Percentiles rank a stretch among this genome's conserved stretches.
These are phyloP conservation scores for Oreotrochilus melanogaster DNA, from an alignment of 2,113 vertebrate species.

Conservation along the genomic window DNA sequence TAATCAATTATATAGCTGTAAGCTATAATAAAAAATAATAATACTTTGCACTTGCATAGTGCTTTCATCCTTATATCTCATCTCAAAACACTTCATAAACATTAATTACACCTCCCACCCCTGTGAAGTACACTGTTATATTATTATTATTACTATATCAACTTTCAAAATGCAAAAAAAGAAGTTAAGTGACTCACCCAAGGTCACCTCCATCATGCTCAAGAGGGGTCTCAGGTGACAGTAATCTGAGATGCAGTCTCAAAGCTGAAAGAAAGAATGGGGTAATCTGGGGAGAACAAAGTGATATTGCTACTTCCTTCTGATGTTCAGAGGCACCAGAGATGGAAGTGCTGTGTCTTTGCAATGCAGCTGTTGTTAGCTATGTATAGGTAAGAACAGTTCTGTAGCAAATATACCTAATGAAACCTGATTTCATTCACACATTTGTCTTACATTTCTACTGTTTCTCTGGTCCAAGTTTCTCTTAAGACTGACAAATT, in stretches of 20 bases:
- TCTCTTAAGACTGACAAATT: not conserved
- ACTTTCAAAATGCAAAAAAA: not conserved
- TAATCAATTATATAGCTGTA: slow-evolving; percentile 23
- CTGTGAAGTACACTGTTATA: not conserved
- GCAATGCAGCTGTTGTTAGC: not conserved
- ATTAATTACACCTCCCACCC: not conserved
- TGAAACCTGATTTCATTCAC: not conserved
- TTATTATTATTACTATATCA: not conserved
- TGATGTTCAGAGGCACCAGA: not conserved
- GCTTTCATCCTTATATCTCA: slow-evolving; percentile 13
- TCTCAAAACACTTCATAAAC: slow-evolving; percentile 1
- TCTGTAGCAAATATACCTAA: not conserved
- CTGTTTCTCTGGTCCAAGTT: not conserved
- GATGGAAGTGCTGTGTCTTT: not conserved
- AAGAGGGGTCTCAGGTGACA: not conserved
- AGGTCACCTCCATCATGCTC: not conserved
- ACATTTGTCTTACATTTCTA: not conserved
- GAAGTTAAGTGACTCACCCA: not conserved
- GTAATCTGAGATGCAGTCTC: not conserved
- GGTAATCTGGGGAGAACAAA: not conserved
- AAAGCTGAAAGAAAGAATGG: not conserved
- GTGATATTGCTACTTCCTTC: not conserved
- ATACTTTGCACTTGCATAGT: not conserved
- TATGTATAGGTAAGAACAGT: not conserved
- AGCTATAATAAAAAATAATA: slow-evolving; percentile 57